phyloP scores from a whole-genome alignment of 2,888 invertebrate genomes.

The Cantharis flavilabris region DNA sequence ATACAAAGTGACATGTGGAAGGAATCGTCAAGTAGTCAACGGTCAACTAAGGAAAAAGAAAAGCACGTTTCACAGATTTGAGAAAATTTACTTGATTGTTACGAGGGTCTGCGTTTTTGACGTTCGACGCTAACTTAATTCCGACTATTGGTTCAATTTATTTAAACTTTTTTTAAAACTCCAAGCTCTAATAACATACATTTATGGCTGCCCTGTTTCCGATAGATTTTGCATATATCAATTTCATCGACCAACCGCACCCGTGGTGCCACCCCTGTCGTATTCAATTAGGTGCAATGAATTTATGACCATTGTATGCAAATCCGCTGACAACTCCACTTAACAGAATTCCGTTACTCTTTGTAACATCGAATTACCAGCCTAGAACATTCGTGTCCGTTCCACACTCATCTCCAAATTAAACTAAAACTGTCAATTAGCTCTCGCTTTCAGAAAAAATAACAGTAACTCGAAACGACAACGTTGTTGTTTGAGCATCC shows the following conservation, averaged over 20 bases:
- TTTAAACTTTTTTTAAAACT: not conserved
- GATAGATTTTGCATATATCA: conserved; percentile 27
- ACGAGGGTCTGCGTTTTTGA: not conserved
- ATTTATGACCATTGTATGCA: conserved; percentile 46
- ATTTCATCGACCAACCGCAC: conserved; percentile 21
- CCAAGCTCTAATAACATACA: not conserved
- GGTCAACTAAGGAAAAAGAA: conserved; percentile 21
- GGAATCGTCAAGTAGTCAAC: conserved; percentile 30
- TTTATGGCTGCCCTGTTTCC: not conserved
- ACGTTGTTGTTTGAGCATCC: not conserved
- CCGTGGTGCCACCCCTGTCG: conserved; percentile 38
- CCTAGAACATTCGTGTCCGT: not conserved
- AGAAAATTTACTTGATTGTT: conserved; percentile 14
- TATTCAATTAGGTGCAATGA: conserved; percentile 47
- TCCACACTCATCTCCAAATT: not conserved
- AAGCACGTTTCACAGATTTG: conserved; percentile 21
- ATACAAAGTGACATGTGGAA: conserved; percentile 31
- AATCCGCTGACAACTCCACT: conserved; percentile 34
- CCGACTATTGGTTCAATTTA: not conserved
- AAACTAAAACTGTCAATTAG: not conserved
- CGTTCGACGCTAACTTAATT: not conserved
- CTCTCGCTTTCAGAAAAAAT: not conserved
- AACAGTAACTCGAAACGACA: not conserved
- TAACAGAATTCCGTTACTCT: conserved; percentile 25
- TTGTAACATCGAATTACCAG: not conserved